Evolutionary conservation across 2,113 vertebrate species (phyloP).

Genomic region (Limnothrissa miodon): DNA sequence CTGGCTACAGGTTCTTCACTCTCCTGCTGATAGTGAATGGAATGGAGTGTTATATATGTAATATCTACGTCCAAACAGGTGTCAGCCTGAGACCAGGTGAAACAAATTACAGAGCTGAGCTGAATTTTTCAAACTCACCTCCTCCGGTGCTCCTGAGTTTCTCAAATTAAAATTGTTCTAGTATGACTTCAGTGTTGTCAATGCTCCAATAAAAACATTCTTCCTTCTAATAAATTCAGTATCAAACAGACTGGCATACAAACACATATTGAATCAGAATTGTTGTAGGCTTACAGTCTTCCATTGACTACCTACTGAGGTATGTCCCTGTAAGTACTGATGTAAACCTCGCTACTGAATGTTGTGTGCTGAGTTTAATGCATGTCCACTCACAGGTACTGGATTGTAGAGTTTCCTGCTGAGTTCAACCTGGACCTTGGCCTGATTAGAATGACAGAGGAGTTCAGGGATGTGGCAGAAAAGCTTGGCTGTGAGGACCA

Average conservation of each 20-base stretch:
- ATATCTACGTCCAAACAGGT: neutral
- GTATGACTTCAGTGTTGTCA: no score
- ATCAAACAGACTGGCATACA: neutral
- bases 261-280: neutral
- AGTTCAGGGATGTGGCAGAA: slow-evolving; percentile 85
- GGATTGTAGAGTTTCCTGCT: slow-evolving; percentile 95
- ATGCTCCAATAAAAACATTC: no score
- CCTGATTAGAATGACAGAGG: slow-evolving; percentile 87
- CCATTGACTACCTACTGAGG: neutral
- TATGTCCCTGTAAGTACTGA: neutral
- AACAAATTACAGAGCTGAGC: neutral
- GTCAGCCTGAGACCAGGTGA: neutral
- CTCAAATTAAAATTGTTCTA: no score
- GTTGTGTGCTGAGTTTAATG: neutral
- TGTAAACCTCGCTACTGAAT: neutral
- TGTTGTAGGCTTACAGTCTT: neutral
- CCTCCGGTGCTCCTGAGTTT: neutral
- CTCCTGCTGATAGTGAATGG: neutral
- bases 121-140: neutral
- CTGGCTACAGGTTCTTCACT: neutral
- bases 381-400: slow-evolving; percentile 78
- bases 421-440: slow-evolving; percentile 96
- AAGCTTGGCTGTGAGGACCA: slow-evolving; percentile 87
- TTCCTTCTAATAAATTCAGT: no score
- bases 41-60: neutral